phyloP scores from a whole-genome alignment of 2,113 vertebrate species.

The Odontesthes bonariensis region DNA sequence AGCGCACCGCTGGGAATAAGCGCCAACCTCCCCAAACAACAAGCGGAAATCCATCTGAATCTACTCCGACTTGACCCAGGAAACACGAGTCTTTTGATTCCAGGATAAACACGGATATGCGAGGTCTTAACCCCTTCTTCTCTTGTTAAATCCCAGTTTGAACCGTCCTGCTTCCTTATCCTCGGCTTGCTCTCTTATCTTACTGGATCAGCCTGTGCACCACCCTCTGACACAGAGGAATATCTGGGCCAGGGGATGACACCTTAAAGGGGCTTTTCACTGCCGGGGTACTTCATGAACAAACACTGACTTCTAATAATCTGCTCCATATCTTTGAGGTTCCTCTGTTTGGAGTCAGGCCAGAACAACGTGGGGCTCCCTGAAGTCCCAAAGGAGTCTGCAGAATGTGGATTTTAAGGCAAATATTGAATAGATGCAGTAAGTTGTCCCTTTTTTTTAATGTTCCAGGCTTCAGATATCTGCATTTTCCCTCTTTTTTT shows the following conservation, averaged over 20 bases:
- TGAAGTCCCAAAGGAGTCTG: conserved; percentile 22
- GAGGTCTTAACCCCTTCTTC: conserved; percentile 48
- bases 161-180: conserved; percentile 20
- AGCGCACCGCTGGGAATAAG: conserved; percentile 36
- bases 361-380: conserved; percentile 43
- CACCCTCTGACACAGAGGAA: conserved; percentile 30
- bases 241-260: conserved; percentile 30
- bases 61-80: conserved; percentile 20
- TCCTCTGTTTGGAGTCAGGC: conserved; percentile 59
- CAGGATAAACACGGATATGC: conserved; percentile 44
- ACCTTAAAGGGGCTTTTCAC: no score
- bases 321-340: conserved; percentile 64
- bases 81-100: conserved; percentile 54
- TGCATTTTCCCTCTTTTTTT: conserved; percentile 6
- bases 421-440: no score
- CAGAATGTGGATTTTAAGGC: neutral
- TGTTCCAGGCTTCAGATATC: conserved; percentile 11
- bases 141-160: conserved; percentile 40
- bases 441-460: neutral
- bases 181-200: conserved; percentile 34
- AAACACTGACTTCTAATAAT: conserved; percentile 73
- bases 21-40: conserved; percentile 36
- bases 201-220: conserved; percentile 32
- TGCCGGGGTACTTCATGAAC: no score
- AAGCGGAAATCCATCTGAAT: conserved; percentile 30